Evolutionary conservation across 2,113 vertebrate species (phyloP).

Genomic region (Phyllostomus discolor): DNA sequence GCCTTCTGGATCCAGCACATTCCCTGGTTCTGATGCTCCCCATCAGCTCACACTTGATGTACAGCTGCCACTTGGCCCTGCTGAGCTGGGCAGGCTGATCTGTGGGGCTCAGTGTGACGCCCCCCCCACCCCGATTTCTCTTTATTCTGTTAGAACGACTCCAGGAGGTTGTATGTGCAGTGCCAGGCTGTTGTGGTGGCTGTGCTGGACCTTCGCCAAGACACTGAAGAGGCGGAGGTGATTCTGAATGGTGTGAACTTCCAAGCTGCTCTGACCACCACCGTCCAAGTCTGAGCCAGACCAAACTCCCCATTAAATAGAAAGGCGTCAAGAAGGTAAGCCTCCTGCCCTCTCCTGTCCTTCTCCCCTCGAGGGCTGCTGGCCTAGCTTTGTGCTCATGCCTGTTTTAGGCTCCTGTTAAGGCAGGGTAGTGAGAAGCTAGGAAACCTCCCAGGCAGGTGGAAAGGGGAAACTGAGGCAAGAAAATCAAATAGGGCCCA

Average conservation of each 20-base stretch:
- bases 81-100: not conserved
- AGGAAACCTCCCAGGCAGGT: too few species aligned
- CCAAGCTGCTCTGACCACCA: too few species aligned
- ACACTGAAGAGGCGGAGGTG: slow-evolving; percentile 95
- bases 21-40: not conserved
- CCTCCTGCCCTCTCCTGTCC: too few species aligned
- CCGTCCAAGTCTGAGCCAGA: too few species aligned
- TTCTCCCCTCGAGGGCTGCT: too few species aligned
- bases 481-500: too few species aligned
- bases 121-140: slow-evolving; percentile 25
- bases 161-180: slow-evolving; percentile 98
- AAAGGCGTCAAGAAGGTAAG: too few species aligned
- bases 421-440: too few species aligned
- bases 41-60: not conserved
- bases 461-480: too few species aligned
- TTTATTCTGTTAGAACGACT: slow-evolving; percentile 88
- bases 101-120: not conserved
- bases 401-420: too few species aligned
- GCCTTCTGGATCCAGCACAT: not conserved
- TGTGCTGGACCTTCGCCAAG: slow-evolving; percentile 66
- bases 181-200: slow-evolving; percentile 98
- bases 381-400: too few species aligned
- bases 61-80: not conserved
- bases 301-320: too few species aligned
- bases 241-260: slow-evolving; percentile 78